Conservation (phyloP, 92 coral and sea anemone genomes). For the Actinernus sp. region DNA sequence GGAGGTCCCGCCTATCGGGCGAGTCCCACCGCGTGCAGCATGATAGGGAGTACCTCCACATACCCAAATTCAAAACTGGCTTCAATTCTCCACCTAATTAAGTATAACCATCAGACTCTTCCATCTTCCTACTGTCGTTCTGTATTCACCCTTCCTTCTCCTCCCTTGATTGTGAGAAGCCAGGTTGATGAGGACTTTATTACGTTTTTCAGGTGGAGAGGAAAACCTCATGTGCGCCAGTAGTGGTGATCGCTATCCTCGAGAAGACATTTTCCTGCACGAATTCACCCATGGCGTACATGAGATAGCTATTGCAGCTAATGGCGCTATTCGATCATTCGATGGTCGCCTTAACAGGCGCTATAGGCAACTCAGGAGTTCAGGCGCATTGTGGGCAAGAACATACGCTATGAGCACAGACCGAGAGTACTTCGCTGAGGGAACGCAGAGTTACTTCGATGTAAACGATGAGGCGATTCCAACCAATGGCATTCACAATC, state of each 20-base stretch:
- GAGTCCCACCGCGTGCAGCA: too few relatives aligned
- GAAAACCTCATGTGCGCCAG: conserved; percentile 87
- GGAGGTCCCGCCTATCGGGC: too few relatives aligned
- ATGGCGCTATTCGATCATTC: conserved; percentile 87
- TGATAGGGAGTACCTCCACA: too few relatives aligned
- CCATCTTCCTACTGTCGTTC: too few relatives aligned
- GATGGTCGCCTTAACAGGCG: conserved; percentile 79
- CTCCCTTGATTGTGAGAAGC: too few relatives aligned
- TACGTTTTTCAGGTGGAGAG: conserved; percentile 91
- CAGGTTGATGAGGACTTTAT: too few relatives aligned
- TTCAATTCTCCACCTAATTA: too few relatives aligned
- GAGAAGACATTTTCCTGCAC: conserved; percentile 95
- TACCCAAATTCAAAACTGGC: too few relatives aligned
- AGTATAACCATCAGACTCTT: too few relatives aligned
- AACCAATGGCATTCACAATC: conserved; percentile 88
- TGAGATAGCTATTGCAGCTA: conserved; percentile 76
- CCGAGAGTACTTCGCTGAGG: conserved; percentile 96
- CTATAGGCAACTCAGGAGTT: conserved; percentile 71
- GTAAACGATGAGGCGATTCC: conserved; percentile 80
- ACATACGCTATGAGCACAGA: conserved; percentile 96
- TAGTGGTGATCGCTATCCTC: conserved; percentile 80
- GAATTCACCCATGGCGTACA: conserved; percentile 97
- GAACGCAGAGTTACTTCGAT: conserved; percentile 91
- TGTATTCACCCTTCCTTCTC: too few relatives aligned
- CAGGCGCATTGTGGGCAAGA: conserved; percentile 70